Evolutionary conservation across 2,113 vertebrate genomes (phyloP).

Genomic region (Brachypteracias leptosomus): DNA sequence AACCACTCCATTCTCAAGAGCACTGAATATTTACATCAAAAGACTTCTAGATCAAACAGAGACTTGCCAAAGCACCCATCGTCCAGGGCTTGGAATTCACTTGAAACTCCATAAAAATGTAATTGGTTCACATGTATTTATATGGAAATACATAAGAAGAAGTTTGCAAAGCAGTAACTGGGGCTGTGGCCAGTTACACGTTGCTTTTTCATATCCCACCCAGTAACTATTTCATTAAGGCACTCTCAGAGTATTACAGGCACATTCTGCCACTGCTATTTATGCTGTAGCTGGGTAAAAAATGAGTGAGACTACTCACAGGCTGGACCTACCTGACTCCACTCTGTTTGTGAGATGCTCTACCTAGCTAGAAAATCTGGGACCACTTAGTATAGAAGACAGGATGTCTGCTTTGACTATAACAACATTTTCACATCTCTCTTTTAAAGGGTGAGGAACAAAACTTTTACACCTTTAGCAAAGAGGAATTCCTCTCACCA

Average conservation of each 20-base stretch:
- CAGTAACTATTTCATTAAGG: background rate
- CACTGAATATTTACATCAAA: constrained; percentile 33
- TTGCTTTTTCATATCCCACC: background rate
- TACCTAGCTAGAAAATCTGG: background rate
- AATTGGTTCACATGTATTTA: constrained; percentile 1
- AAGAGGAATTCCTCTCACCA: background rate
- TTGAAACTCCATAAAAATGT: constrained; percentile 31
- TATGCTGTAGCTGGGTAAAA: background rate
- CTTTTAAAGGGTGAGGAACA: background rate
- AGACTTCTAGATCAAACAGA: constrained; percentile 13
- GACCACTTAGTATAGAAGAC: background rate
- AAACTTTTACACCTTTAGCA: background rate
- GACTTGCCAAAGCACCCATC: background rate
- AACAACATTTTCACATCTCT: background rate
- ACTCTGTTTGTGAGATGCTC: background rate
- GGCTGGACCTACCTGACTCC: background rate
- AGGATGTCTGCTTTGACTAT: background rate
- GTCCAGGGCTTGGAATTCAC: background rate
- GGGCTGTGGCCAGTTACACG: background rate
- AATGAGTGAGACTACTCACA: background rate
- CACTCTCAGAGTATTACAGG: background rate
- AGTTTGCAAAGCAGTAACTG: background rate
- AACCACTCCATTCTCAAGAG: constrained; percentile 1
- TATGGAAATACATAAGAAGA: constrained; percentile 24
- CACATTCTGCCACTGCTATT: background rate